Evolutionary conservation across 1,140 invertebrate genomes (phyloP).

Genomic region (Trachymyrmex cornetzi): DNA sequence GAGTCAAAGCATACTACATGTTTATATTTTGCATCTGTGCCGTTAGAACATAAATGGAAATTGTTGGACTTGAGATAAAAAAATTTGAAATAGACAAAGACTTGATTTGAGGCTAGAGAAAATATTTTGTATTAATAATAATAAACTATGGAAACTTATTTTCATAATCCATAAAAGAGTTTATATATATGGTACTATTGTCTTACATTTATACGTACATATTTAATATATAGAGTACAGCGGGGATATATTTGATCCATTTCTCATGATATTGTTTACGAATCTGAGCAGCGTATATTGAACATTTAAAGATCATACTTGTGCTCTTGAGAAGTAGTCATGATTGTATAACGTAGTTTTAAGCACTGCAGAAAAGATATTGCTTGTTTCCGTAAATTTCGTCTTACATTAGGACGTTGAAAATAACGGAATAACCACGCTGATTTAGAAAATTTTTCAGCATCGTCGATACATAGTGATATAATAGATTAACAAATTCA

Average conservation of each 20-base stretch:
- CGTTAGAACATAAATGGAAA: not conserved
- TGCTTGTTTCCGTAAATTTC: too few relatives aligned
- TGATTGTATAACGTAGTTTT: too few relatives aligned
- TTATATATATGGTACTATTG: constrained; percentile 1
- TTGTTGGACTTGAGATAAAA: not conserved
- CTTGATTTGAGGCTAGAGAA: not conserved
- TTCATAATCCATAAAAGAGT: not conserved
- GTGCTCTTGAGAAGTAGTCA: too few relatives aligned
- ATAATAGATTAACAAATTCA: not conserved
- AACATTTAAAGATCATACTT: too few relatives aligned
- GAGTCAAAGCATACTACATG: not conserved
- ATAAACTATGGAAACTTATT: not conserved
- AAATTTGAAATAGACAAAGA: not conserved
- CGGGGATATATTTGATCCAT: too few relatives aligned
- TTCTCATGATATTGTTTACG: too few relatives aligned
- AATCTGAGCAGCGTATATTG: too few relatives aligned
- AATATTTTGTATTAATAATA: not conserved
- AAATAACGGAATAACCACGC: too few relatives aligned
- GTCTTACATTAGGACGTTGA: too few relatives aligned
- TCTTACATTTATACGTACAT: not conserved
- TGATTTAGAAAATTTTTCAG: not conserved
- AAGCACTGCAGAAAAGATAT: too few relatives aligned
- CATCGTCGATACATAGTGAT: not conserved
- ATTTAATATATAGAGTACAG: not conserved
- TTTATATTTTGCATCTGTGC: not conserved